phyloP scores from a whole-genome alignment of 2,888 invertebrate genomes.

The Scelioninae gen. 2 region DNA sequence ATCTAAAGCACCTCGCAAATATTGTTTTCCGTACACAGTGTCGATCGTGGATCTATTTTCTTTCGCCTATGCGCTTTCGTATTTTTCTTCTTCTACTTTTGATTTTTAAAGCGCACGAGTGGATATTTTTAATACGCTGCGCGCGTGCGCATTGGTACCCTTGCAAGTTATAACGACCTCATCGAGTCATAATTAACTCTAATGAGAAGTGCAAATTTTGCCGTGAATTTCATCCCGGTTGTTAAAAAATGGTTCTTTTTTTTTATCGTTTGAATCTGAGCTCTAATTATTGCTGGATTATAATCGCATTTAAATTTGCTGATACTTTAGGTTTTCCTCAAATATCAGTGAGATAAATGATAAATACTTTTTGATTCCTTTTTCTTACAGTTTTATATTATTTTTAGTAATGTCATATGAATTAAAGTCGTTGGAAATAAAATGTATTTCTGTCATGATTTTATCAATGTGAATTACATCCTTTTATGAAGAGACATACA shows the following conservation, averaged over 20 bases:
- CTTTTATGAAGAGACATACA: too few species aligned
- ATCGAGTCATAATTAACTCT: slow-evolving; percentile 31
- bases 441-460: too few species aligned
- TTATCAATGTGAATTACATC: too few species aligned
- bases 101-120: slow-evolving; percentile 5
- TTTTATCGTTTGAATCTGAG: background rate
- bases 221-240: slow-evolving; percentile 2
- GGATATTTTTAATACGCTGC: slow-evolving; percentile 15
- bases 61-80: slow-evolving; percentile 1
- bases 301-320: background rate
- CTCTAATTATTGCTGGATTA: slow-evolving; percentile 9
- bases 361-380: too few species aligned
- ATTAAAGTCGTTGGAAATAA: too few species aligned
- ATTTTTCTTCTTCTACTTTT: too few species aligned
- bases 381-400: too few species aligned
- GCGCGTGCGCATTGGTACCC: slow-evolving; percentile 3
- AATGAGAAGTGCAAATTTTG: slow-evolving; percentile 46
- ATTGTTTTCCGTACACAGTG: background rate
- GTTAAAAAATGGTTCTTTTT: background rate
- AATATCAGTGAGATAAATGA: too few species aligned
- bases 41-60: background rate
- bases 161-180: slow-evolving; percentile 34
- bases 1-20: background rate
- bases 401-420: too few species aligned
- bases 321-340: too few species aligned